Evolutionary conservation across 2,113 vertebrate genomes (phyloP), one percentile per base, ranked within the genome.

Genomic region (Phylloscopus whistleri): DNA sequence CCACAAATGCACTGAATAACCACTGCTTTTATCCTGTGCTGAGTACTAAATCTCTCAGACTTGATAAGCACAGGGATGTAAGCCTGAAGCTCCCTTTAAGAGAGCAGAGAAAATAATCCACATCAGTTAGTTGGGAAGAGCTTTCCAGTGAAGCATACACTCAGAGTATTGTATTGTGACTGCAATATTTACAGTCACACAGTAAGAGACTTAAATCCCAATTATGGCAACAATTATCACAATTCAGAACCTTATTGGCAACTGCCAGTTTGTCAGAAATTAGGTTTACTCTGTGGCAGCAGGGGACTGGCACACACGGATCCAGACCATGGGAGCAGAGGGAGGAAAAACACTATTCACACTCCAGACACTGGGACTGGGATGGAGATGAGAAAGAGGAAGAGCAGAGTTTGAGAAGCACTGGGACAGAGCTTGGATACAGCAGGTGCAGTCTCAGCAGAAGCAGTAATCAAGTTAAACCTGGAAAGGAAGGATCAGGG

Each of bases 301-400:
- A 85, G 35, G 6, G 16, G 27, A 24, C 22, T 26, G 51, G 44
- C 18, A 66, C 37, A 27, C 10, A 1, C 0, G 5, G 15, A 28
- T 33, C 43, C 6, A 48, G 22, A 52, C 4, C 10, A 1, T 7
- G 24, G 68, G 31, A 60, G 46, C 20, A 19, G 43, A 43, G 1
- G 31, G 39, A 84, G 9, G 20, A 69, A 62, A 44, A 49, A 24
- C n/a, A 30, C 11, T 2, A 7, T 31, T 49, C 75, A 70, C 10
- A 8, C 11, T 26, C 8, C 17, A 53, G 66, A 55, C 35, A 18
- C 0, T 2, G 0, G 18, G 39, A 35, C 16, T 27, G 18, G 44
- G 18, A 60, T 16, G n/a, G 55, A 76, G 44, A 68, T 1, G 13
- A 51, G 20, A 9, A 84, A 49, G 44, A 82, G 22, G 10, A 28